These are phyloP conservation scores for Ammodramus savannarum DNA, from an alignment of 2,113 vertebrate species.

Conservation along the genomic window DNA sequence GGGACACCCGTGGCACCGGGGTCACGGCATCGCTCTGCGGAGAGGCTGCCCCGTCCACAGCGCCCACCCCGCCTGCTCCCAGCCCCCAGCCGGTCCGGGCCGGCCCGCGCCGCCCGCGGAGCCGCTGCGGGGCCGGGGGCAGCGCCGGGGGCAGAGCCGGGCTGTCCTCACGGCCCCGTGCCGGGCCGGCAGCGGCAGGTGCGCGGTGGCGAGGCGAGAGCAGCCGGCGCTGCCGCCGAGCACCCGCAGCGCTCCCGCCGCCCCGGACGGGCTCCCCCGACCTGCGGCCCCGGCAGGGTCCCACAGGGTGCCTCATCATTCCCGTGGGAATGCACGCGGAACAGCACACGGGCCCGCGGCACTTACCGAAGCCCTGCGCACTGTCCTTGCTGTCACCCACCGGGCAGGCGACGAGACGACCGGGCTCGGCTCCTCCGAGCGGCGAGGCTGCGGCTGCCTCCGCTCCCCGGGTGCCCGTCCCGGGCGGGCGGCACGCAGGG, in stretches of 20 bases:
- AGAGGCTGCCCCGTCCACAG: not conserved
- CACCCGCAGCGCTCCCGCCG: not conserved
- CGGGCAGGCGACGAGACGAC: not conserved
- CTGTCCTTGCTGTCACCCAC: not conserved
- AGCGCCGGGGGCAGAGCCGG: not conserved
- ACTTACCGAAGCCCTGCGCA: constrained; percentile 61
- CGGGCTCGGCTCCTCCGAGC: not conserved
- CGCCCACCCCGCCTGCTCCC: not conserved
- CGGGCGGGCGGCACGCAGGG: not conserved
- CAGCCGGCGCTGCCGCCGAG: not conserved
- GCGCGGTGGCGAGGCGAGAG: not conserved
- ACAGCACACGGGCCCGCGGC: not conserved
- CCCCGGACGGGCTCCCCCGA: not conserved
- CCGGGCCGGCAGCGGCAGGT: not conserved
- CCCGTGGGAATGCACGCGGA: not conserved
- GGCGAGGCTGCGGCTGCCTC: not conserved
- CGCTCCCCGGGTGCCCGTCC: not conserved
- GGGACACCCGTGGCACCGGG: not conserved
- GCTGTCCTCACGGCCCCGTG: not conserved
- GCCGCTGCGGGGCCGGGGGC: not conserved
- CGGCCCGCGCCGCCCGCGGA: not conserved
- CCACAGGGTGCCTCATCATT: not conserved
- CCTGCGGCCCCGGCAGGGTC: not conserved
- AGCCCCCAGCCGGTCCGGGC: not conserved
- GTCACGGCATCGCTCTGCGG: not conserved